Base-by-base conservation (phyloP, 2,888 invertebrate genomes). In the Ormyrus labotus region DNA sequence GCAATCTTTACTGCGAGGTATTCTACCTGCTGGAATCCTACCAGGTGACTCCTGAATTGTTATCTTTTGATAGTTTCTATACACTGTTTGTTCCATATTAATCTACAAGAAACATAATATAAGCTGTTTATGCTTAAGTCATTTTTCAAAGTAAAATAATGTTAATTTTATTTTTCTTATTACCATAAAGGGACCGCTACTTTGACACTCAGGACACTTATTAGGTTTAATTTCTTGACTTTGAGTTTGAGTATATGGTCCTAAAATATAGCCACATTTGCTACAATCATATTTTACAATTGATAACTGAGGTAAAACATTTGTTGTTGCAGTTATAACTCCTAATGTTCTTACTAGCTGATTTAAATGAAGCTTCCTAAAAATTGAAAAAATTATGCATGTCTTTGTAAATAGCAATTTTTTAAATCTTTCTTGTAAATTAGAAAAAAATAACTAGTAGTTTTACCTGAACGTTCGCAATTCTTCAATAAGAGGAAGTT, bases 31-130 rank as follows among this genome's bases (percentile, higher is more conserved):
- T 0, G 99, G 98, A 75, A 99, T 98, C 85, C 98, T 95, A 0
- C 99, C 98, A 0, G 99, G 99, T 4, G 98, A 98, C 92, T 99
- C 99, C 92, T 99, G 99, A 83, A 99, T 93, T 0, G 98, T 99
- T 58, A 99, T 95, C 88, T 98, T 96, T 91, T 99, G 99, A 89
- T 99, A 99, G 92, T 99, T 99, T 73, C 99, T 95, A 91, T 99
- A 99, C 6, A 99, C 91, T 0, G 99, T 99, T 95, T 99, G 96
- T 89, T 99, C 99, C 97, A 99, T 99, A 90, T 99, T 99, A 48
- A 99, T 96, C 95, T 98, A 91, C 3, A 90, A 80, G 51, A 55
- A 75, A 53, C 6, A 58, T 8, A 63, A n/a, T 34, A 53, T 57
- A 61, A 60, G 5, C 72, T 57, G 34, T 57, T n/a, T 64, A 48